Conservation (phyloP, 2,888 invertebrate genomes). For the Pammene fasciana region DNA sequence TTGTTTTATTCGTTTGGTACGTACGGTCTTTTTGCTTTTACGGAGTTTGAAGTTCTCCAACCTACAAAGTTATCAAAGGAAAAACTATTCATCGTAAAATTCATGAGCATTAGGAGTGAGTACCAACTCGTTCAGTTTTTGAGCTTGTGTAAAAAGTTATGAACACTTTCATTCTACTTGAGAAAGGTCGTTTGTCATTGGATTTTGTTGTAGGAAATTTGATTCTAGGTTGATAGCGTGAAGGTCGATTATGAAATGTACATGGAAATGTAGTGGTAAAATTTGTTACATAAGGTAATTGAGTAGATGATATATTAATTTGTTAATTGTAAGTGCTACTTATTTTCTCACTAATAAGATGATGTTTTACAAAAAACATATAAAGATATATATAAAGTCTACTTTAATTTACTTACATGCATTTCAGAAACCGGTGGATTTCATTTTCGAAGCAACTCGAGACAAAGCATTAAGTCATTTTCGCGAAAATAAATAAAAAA, state of each 20-base stretch:
- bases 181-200: not conserved
- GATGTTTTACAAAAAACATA: too few species aligned
- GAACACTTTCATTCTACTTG: not conserved
- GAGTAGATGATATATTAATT: not conserved
- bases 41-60: not conserved
- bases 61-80: constrained; percentile 20
- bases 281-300: not conserved
- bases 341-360: not conserved
- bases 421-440: too few species aligned
- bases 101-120: constrained; percentile 10
- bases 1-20: not conserved
- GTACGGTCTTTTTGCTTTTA: not conserved
- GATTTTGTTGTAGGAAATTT: not conserved
- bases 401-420: too few species aligned
- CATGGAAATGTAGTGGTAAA: not conserved
- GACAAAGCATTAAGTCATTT: too few species aligned
- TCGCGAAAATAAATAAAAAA: too few species aligned
- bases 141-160: constrained; percentile 8
- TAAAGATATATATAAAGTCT: too few species aligned
- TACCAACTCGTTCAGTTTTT: constrained; percentile 7
- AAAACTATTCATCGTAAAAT: constrained; percentile 12
- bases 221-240: not conserved
- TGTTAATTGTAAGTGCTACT: not conserved
- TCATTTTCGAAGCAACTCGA: too few species aligned
- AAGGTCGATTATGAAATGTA: not conserved